A percentile compares a stretch with the other conserved stretches of the same genome.
Conservation (phyloP, 2,797 vertebrate genomes). For the Halcyon chelicuti region DNA sequence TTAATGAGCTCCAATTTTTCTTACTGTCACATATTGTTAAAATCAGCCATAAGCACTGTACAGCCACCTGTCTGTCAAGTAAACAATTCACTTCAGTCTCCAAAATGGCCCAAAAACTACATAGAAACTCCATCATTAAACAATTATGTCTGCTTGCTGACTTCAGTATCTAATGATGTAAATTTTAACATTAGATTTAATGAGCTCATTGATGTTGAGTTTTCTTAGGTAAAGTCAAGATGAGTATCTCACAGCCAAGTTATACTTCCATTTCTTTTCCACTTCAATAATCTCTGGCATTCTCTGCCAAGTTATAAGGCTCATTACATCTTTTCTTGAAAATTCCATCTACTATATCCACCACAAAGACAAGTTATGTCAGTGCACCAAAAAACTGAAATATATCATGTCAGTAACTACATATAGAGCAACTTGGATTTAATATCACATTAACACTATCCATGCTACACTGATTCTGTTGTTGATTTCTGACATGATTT, state of each 20-base stretch:
- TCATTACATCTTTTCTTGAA: not conserved
- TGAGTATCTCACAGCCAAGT: not conserved
- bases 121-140: not conserved
- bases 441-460: not conserved
- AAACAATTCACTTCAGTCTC: slow-evolving; percentile 6
- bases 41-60: slow-evolving; percentile 17
- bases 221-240: slow-evolving; percentile 3
- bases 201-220: not conserved
- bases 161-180: not conserved
- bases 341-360: not conserved
- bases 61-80: slow-evolving; percentile 29
- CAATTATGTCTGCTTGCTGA: slow-evolving; percentile 1
- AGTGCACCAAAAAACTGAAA: not conserved
- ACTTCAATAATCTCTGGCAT: not conserved
- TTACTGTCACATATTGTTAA: slow-evolving; percentile 35
- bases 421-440: not conserved
- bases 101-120: not conserved
- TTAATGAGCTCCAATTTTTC: slow-evolving; percentile 51
- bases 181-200: slow-evolving; percentile 9
- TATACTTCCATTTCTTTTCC: not conserved
- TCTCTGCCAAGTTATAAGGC: not conserved
- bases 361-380: not conserved
- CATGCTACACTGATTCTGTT: not conserved
- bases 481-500: not conserved
- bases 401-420: not conserved